phyloP scores from a whole-genome alignment of 2,113 vertebrate genomes.

The Petromus typicus region DNA sequence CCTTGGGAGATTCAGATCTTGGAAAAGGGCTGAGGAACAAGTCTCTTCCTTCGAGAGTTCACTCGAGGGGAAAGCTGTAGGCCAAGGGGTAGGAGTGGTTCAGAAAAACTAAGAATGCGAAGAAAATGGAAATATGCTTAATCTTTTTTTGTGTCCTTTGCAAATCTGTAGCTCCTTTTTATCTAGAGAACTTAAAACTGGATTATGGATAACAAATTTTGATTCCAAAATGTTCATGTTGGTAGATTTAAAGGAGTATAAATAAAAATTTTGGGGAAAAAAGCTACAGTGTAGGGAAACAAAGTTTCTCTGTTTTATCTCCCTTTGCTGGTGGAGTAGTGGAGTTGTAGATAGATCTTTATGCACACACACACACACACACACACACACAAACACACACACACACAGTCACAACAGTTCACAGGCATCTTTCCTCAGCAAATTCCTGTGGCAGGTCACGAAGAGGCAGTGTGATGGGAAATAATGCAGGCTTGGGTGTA shows the following conservation, averaged over 20 bases:
- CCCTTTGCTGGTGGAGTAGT: neutral
- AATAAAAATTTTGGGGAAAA: neutral
- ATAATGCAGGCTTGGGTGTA: neutral
- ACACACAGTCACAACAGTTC: neutral
- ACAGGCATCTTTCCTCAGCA: neutral
- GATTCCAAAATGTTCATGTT: conserved; percentile 52
- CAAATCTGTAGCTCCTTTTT: conserved; percentile 51
- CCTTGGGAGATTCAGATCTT: neutral
- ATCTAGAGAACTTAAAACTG: conserved; percentile 54
- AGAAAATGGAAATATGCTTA: conserved; percentile 38
- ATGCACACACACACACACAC: neutral
- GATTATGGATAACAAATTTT: conserved; percentile 28
- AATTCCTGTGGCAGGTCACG: neutral
- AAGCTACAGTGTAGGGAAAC: conserved; percentile 18
- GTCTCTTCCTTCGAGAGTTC: neutral
- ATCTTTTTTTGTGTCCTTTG: conserved; percentile 50
- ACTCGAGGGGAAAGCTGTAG: neutral
- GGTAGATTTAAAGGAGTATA: conserved; percentile 15
- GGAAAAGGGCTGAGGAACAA: neutral
- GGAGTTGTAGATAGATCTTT: neutral
- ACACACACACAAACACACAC: neutral
- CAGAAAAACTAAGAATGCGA: conserved; percentile 46
- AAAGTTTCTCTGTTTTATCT: neutral
- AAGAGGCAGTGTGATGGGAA: neutral
- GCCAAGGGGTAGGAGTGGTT: neutral